phyloP scores from a whole-genome alignment of 2,888 invertebrate species.

The Aethes cnicana region DNA sequence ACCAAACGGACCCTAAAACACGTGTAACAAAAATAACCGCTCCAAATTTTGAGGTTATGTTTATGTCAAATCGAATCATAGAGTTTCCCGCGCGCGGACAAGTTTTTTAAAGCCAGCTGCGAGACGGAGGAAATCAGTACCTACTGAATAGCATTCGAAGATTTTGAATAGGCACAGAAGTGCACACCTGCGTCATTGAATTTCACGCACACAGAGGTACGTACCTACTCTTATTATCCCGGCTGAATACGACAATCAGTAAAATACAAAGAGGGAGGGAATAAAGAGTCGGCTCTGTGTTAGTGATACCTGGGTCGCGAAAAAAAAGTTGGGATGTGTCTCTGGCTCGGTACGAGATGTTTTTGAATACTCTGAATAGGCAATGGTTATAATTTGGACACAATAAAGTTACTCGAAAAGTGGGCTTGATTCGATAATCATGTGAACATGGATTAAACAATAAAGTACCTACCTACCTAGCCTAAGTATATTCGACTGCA shows the following conservation, averaged over 20 bases:
- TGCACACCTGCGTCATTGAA: constrained; percentile 38
- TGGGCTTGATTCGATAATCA: constrained; percentile 19
- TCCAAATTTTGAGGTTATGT: constrained; percentile 26
- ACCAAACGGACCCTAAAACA: constrained; percentile 17
- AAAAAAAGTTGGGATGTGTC: constrained; percentile 38
- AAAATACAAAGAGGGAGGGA: constrained; percentile 41
- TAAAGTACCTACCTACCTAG: too few species aligned
- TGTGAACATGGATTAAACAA: constrained; percentile 2
- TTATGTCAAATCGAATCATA: constrained; percentile 5
- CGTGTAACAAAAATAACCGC: constrained; percentile 25
- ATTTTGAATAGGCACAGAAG: constrained; percentile 29
- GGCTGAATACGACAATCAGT: constrained; percentile 49
- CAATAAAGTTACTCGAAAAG: constrained; percentile 23
- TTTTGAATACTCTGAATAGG: constrained; percentile 24
- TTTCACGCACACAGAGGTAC: constrained; percentile 37
- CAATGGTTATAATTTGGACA: constrained; percentile 18
- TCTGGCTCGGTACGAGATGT: constrained; percentile 16
- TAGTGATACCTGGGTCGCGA: constrained; percentile 44
- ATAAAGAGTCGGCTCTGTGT: constrained; percentile 39
- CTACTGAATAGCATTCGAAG: constrained; percentile 26
- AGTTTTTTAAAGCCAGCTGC: constrained; percentile 27
- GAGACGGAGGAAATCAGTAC: constrained; percentile 26
- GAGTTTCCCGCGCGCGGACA: constrained; percentile 20
- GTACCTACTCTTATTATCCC: constrained; percentile 46
- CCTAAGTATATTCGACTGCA: too few species aligned